phyloP scores from a whole-genome alignment of 2,888 invertebrate genomes.

The Tinea trinotella region DNA sequence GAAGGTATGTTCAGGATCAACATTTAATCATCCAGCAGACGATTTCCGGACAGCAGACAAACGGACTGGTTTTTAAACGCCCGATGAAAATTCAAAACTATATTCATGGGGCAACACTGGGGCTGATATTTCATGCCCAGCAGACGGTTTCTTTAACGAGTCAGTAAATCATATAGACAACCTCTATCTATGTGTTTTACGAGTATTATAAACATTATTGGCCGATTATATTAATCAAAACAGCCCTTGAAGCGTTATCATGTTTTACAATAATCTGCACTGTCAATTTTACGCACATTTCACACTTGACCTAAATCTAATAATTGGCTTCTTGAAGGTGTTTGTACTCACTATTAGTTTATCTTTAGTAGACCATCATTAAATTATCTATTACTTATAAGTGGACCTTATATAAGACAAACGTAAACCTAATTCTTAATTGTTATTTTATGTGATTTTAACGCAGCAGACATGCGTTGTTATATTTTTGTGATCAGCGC shows the following conservation, averaged over 20 bases:
- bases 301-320: conserved; percentile 2
- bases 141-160: no score
- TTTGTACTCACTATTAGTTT: background rate
- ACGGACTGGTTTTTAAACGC: no score
- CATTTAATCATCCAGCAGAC: no score
- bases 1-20: no score
- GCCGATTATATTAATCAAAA: background rate
- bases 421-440: background rate
- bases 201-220: background rate
- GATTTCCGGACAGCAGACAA: no score
- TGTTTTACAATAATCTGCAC: background rate
- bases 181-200: no score
- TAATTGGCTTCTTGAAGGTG: conserved; percentile 4
- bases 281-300: background rate
- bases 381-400: background rate
- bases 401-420: conserved; percentile 7
- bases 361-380: background rate
- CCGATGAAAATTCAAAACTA: no score
- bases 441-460: background rate
- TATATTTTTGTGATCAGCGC: conserved; percentile 6
- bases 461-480: background rate
- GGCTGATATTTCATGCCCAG: no score
- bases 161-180: no score
- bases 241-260: conserved; percentile 8
- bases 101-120: no score